phyloP scores from a whole-genome alignment of 2,888 invertebrate genomes.

The Agrypnus murinus region DNA sequence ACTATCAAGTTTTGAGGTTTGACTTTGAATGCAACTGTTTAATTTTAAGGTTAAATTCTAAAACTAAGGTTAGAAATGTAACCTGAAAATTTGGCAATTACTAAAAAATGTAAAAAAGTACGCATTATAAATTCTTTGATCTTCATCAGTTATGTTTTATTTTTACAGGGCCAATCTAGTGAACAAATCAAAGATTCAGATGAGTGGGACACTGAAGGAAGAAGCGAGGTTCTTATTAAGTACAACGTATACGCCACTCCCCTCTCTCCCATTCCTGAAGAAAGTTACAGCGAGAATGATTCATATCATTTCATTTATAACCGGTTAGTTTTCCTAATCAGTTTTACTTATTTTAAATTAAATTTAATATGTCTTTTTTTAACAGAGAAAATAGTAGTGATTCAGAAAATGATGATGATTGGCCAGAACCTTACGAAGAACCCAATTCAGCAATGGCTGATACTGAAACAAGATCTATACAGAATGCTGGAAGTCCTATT shows the following conservation, averaged over 20 bases:
- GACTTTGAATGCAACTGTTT: too few relatives aligned
- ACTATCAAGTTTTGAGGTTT: too few relatives aligned
- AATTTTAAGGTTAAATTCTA: too few relatives aligned
- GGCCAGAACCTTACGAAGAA: constrained; percentile 64
- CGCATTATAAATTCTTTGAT: too few relatives aligned
- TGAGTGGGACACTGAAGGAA: constrained; percentile 67
- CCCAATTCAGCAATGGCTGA: constrained; percentile 63
- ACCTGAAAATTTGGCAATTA: too few relatives aligned
- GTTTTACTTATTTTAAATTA: neutral
- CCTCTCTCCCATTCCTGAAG: constrained; percentile 77
- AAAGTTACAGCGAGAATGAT: constrained; percentile 64
- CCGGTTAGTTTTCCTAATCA: constrained; percentile 29
- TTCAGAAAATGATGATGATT: constrained; percentile 65
- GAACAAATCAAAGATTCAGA: constrained; percentile 69
- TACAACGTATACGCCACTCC: constrained; percentile 76
- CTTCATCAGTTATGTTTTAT: too few relatives aligned
- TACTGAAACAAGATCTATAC: constrained; percentile 70
- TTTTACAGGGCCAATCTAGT: constrained; percentile 59
- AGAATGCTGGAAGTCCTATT: constrained; percentile 71
- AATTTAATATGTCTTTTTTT: constrained; percentile 13
- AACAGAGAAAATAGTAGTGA: constrained; percentile 56
- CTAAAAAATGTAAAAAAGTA: too few relatives aligned
- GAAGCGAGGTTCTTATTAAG: constrained; percentile 68
- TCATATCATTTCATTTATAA: constrained; percentile 37
- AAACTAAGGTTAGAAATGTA: too few relatives aligned